phyloP scores from a whole-genome alignment of 2,888 invertebrate species.

The Scrobipalpa costella region DNA sequence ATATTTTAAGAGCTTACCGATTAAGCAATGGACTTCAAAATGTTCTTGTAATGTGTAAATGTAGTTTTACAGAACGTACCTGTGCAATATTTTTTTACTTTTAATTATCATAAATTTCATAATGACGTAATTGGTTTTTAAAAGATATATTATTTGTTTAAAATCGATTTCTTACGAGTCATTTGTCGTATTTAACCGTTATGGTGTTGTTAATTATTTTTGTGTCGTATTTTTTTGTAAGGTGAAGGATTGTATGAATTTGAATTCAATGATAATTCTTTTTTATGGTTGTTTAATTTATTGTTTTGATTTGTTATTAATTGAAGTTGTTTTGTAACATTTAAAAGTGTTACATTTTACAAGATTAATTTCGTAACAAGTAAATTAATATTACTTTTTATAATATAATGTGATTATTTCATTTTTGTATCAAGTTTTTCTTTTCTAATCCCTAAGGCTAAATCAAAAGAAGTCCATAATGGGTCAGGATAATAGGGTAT shows the following conservation, averaged over 20 bases:
- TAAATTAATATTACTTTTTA: no score
- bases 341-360: neutral
- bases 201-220: constrained; percentile 30
- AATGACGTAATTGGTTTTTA: constrained; percentile 30
- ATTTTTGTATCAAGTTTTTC: neutral
- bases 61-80: no score
- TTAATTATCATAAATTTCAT: constrained; percentile 45
- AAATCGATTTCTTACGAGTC: constrained; percentile 28
- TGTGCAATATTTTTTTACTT: constrained; percentile 38
- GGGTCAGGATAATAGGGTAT: neutral
- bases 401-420: neutral
- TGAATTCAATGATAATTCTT: constrained; percentile 19
- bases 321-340: neutral
- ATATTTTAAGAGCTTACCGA: no score
- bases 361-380: neutral
- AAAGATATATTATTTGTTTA: constrained; percentile 29
- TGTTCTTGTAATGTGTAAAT: no score
- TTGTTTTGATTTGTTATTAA: constrained; percentile 6
- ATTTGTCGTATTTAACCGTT: constrained; percentile 23
- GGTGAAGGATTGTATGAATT: constrained; percentile 17
- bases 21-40: no score
- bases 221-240: constrained; percentile 27
- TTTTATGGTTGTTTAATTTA: constrained; percentile 6
- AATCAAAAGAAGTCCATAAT: neutral
- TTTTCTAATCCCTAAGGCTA: neutral